A percentile compares a stretch with the other conserved stretches of the same genome.
phyloP scores from a whole-genome alignment of 2,113 vertebrate genomes.

The Cavia porcellus region DNA sequence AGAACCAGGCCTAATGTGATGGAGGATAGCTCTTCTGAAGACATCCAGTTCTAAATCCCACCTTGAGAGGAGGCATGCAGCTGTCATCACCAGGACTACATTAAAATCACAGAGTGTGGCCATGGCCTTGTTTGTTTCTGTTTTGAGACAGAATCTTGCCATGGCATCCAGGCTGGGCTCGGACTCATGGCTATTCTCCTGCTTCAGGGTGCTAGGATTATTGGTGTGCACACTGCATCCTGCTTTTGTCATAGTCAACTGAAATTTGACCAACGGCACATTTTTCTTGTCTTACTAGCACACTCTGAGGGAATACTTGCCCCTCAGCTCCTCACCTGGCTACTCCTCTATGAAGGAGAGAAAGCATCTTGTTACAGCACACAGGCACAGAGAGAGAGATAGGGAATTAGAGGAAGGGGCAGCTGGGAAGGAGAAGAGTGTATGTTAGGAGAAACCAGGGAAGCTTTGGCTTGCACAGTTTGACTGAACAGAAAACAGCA shows the following conservation, averaged over 20 bases:
- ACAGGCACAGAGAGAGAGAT: neutral
- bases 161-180: too few relatives aligned
- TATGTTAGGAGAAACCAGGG: neutral
- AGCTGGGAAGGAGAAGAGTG: too few relatives aligned
- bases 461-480: neutral
- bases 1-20: neutral
- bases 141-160: too few relatives aligned
- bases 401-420: too few relatives aligned
- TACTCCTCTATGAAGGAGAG: neutral
- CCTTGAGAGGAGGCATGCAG: neutral
- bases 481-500: neutral
- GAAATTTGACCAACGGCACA: neutral
- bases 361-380: neutral
- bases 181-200: too few relatives aligned
- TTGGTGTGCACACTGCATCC: too few relatives aligned
- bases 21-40: neutral
- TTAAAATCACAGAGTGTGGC: too few relatives aligned
- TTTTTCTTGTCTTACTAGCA: neutral
- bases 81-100: neutral
- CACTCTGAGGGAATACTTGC: neutral
- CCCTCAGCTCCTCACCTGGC: neutral
- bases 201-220: too few relatives aligned
- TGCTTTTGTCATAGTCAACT: too few relatives aligned
- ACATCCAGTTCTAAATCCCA: too few relatives aligned
- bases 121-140: neutral